A percentile compares a stretch with the other conserved stretches of the same genome.
These are phyloP conservation scores for Sarcophaga peregrina DNA, from an alignment of 1,140 invertebrate species.

Conservation along the genomic window DNA sequence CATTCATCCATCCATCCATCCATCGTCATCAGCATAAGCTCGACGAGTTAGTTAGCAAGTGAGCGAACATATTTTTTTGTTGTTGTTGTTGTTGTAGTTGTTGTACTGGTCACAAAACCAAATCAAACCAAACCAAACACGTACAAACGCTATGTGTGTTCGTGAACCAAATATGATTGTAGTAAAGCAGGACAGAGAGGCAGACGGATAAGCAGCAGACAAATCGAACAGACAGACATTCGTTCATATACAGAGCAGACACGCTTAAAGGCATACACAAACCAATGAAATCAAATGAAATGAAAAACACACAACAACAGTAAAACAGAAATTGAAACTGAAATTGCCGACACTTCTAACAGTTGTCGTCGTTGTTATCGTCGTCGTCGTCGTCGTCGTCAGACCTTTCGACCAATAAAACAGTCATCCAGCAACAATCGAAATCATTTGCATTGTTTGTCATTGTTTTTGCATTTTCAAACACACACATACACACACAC, in stretches of 20 bases:
- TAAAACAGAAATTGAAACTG: neutral
- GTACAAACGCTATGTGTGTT: neutral
- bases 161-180: neutral
- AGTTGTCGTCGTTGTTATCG: neutral
- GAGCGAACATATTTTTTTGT: constrained; percentile 46
- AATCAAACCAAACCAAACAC: neutral
- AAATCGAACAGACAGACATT: no score
- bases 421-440: neutral
- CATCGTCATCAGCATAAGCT: constrained; percentile 49
- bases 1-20: constrained; percentile 42
- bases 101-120: constrained; percentile 16
- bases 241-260: neutral
- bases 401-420: neutral
- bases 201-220: neutral
- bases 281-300: neutral
- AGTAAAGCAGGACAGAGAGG: neutral
- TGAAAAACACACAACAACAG: neutral
- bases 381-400: neutral
- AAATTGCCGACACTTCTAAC: no score
- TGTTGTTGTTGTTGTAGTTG: neutral
- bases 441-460: neutral
- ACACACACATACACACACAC: no score
- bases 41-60: constrained; percentile 49
- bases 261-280: constrained; percentile 12
- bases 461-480: constrained; percentile 19